Base-by-base conservation (phyloP, 2,113 vertebrate species). In the Sitta europaea region DNA sequence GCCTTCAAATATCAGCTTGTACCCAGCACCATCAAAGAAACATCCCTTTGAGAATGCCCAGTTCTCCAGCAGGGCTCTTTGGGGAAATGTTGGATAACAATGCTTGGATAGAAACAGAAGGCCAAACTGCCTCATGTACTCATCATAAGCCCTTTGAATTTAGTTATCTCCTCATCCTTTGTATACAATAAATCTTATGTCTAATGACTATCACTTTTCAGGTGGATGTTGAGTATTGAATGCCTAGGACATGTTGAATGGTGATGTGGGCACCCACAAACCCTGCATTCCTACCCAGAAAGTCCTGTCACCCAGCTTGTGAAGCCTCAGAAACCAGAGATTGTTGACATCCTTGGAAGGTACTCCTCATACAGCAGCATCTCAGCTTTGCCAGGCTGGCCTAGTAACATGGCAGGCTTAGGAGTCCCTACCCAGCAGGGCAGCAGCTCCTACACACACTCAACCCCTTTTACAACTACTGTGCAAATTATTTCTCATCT, bases 401-500 rank as follows among this genome's bases (percentile, higher is more conserved):
- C n/a, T 12, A 4, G 14, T 8, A 6, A 4, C 14, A 14, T 1
- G 4, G 35, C 62, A n/a, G 23, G n/a, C 12, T 79, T n/a, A 74
- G 28, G 31, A 40, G 24, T 16, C 21, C 48, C 15, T 17, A 19
- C 28, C 40, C 51, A 17, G 43, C 25, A 54, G 28, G 42, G 23
- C 15, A 65, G 77, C 61, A 42, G 73, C 55, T 61, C 65, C 25
- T 70, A 28, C 1, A 0, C 40, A 40, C 22, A 3, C 8, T 71
- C 2, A n/a, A 53, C 11, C 10, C 7, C 50, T 88, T 70, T 53
- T 59, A 70, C 70, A 86, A 74, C 48, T 40, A 35, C 18, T 27
- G 12, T n/a, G 45, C 57, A 82, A 92, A 67, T 76, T 70, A 65
- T 63, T 96, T 76, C 78, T 79, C 61, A 79, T 59, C 63, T 77